Base-by-base conservation (phyloP, 2,113 vertebrate genomes). In the Aegotheles bennettii region DNA sequence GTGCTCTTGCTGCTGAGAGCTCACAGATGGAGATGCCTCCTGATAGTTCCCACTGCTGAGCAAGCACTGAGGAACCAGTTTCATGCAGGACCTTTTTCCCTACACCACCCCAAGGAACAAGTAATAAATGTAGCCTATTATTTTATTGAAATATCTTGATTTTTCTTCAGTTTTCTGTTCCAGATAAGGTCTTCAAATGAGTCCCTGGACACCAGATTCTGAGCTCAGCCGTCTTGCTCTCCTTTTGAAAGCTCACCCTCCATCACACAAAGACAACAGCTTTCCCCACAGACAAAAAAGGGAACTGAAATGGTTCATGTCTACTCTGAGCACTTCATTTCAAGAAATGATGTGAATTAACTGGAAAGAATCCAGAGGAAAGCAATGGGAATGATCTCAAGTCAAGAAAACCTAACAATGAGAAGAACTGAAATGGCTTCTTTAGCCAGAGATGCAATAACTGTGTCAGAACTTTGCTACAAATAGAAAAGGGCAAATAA, bases 321-420 rank as follows among this genome's bases (percentile, higher is more conserved):
- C 38, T 73, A 45, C 45, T 68, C 53, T 13, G 43, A 87, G 63
- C 73, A 59, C 48, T 73, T 84, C 23, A 50, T 45, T 86, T 50
- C 81, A 80, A 56, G 77, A 48, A 87, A 64, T n/a, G 5, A 50
- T 51, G 53, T 50, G 64, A 84, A 90, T 77, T 50, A 87, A 63
- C 89, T 77, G 77, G 73, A 92, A 8, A 81, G 11, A 50, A 69
- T 47, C 81, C 81, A 91, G 61, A 64, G 48, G 54, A 84, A 69
- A 87, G 85, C 78, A 81, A 19, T 25, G 15, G 14, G 45, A 87
- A 65, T 0, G 3, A 84, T 60, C 28, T 11, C 63, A 88, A 78
- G 13, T 38, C 26, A n/a, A 73, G 79, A 56, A 91, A 91, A 56
- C 26, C 25, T 3, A 40, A 31, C 54, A 88, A 26, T 7, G 60